phyloP scores from a whole-genome alignment of 2,797 vertebrate genomes.

The Somateria mollissima region DNA sequence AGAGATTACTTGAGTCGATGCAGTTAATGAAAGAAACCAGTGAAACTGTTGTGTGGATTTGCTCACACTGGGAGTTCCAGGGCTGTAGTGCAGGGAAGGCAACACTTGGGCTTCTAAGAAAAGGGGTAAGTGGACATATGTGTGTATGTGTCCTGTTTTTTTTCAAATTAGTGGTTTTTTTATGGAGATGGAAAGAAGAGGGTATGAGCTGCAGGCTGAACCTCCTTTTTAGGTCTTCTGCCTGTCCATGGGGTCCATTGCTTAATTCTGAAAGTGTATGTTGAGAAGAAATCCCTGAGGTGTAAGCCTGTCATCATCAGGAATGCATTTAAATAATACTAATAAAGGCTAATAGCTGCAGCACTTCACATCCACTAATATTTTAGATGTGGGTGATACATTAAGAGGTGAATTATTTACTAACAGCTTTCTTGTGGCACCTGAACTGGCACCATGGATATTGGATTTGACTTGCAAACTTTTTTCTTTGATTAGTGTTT shows the following conservation, averaged over 20 bases:
- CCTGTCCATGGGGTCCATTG: neutral
- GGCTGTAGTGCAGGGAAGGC: neutral
- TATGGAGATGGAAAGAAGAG: neutral
- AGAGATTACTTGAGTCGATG: neutral
- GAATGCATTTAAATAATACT: neutral
- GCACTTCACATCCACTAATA: neutral
- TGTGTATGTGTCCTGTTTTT: neutral
- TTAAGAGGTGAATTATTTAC: neutral
- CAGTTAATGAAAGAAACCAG: neutral
- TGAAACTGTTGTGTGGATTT: neutral
- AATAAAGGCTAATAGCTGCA: neutral
- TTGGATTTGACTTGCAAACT: neutral
- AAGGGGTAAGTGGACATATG: accelerated
- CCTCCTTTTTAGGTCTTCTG: neutral
- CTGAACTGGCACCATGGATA: neutral
- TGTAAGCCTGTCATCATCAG: neutral
- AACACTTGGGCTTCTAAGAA: neutral
- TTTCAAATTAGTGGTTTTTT: neutral
- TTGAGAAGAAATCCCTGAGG: neutral
- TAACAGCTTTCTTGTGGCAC: neutral
- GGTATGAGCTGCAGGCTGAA: neutral
- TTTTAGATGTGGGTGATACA: neutral
- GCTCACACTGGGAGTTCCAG: neutral
- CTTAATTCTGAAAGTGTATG: neutral
- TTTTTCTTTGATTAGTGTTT: neutral